phyloP scores from a whole-genome alignment of 2,888 invertebrate genomes.

The Geotrupes spiniger region DNA sequence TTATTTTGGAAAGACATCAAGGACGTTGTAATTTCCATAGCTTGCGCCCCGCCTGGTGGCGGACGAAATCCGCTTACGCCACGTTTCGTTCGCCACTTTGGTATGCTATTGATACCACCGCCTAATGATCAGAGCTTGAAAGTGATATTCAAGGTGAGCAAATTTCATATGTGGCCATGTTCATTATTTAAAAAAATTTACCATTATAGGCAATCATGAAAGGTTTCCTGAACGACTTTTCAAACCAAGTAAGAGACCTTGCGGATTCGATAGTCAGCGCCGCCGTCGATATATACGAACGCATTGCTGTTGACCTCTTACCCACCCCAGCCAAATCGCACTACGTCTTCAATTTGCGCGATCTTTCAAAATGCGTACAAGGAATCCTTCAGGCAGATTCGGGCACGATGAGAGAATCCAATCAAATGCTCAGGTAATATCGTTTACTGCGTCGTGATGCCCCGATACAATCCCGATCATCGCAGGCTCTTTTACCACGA shows the following conservation, averaged over 20 bases:
- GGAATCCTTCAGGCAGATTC: slow-evolving; percentile 83
- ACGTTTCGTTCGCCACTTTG: slow-evolving; percentile 85
- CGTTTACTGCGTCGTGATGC: no score
- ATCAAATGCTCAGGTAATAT: slow-evolving; percentile 63
- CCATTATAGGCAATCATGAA: slow-evolving; percentile 68
- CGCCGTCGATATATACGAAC: slow-evolving; percentile 78
- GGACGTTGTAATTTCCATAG: slow-evolving; percentile 77
- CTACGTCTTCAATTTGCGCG: slow-evolving; percentile 89
- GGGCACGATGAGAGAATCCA: slow-evolving; percentile 62
- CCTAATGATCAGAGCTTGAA: slow-evolving; percentile 75
- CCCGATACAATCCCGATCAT: no score
- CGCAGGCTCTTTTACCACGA: slow-evolving; percentile 86
- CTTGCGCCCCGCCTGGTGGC: slow-evolving; percentile 90
- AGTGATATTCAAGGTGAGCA: slow-evolving; percentile 68
- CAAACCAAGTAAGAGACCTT: slow-evolving; percentile 63
- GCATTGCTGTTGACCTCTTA: slow-evolving; percentile 74
- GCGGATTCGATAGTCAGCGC: slow-evolving; percentile 75
- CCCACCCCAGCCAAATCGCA: slow-evolving; percentile 92
- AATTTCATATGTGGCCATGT: no score
- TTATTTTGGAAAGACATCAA: slow-evolving; percentile 85
- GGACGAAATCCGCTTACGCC: slow-evolving; percentile 83
- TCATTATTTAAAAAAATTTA: no score
- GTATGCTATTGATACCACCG: slow-evolving; percentile 77
- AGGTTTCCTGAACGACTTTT: slow-evolving; percentile 79
- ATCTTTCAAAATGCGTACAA: slow-evolving; percentile 86